Evolutionary conservation across 2,113 vertebrate species (phyloP), one percentile per base, ranked within the genome.

Genomic region (Loxodonta africana): DNA sequence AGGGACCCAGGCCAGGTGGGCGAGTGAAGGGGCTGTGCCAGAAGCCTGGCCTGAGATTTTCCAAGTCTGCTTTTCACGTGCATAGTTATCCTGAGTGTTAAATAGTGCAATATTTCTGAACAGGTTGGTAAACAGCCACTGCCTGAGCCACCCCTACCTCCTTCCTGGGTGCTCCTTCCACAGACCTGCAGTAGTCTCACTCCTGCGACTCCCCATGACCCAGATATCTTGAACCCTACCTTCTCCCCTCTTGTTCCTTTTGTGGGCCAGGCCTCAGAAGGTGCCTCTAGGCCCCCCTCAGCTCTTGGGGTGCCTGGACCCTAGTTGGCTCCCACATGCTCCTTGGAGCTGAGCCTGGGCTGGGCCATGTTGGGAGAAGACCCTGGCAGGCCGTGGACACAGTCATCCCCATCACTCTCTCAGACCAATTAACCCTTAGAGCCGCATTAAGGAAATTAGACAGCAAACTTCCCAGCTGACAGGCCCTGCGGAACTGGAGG

Each of bases 371-470:
- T 85, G 96, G 97, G 71, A 93, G 91, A 97, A 98, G 96, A 97
- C 93, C 90, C 11, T 88, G 96, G 96, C 97, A 95, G 97, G 97
- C 98, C 95, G 10, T 53, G 97, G 97, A 98, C 97, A 95, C 94
- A 77, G 74, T 90, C 98, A 95, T 98, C 98, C 95, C 37, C 97
- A 92, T 98, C 97, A 89, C 97, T 98, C 98, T 98, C 97, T 98
- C 98, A 98, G 97, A 98, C 98, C 97, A 98, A 98, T 99, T 99
- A 99, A 98, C 98, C 98, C 98, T 99, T 98, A 98, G 97, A 98
- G 97, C 93, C 98, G 97, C 98, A 98, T 98, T 98, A 98, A 98
- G 98, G 98, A 98, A 99, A 99, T 99, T 98, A 98, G 98, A 96
- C 97, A 90, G 97, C 97, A 90, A 98, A 97, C 97, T 96, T 97